Percentiles rank a stretch among this genome's conserved stretches.
Conservation (phyloP, 1,140 invertebrate genomes). For the Paracyclopina nana region DNA sequence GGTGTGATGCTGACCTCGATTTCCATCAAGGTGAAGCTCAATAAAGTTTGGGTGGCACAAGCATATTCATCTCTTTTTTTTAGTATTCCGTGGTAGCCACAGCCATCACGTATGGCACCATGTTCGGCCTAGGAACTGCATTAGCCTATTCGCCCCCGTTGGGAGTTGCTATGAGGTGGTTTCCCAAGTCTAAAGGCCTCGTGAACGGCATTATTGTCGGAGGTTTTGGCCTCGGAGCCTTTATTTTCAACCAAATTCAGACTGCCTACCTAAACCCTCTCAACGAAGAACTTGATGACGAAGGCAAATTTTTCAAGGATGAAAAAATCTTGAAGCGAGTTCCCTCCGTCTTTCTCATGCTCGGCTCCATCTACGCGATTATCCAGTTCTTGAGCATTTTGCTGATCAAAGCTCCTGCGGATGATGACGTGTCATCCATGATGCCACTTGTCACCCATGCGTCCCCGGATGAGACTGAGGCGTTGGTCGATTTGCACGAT, state of each 20-base stretch:
- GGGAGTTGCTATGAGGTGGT: conserved; percentile 29
- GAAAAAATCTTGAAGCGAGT: conserved; percentile 24
- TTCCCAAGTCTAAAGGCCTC: conserved; percentile 27
- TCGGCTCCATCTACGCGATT: conserved; percentile 24
- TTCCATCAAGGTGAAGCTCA: too few relatives aligned
- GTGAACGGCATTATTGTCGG: conserved; percentile 28
- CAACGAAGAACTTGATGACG: conserved; percentile 23
- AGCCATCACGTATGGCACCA: conserved; percentile 26
- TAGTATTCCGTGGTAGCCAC: conserved; percentile 23
- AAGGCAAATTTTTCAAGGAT: conserved; percentile 19
- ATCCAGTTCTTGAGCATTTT: conserved; percentile 26
- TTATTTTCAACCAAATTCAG: conserved; percentile 28
- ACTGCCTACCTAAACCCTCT: conserved; percentile 29
- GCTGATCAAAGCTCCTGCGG: conserved; percentile 21
- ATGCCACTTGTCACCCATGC: too few relatives aligned
- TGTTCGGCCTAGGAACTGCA: conserved; percentile 27
- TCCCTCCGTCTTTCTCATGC: conserved; percentile 25
- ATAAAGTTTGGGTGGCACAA: too few relatives aligned
- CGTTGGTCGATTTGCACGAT: not conserved
- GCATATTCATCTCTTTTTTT: too few relatives aligned
- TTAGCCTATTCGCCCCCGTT: conserved; percentile 27
- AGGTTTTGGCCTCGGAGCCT: conserved; percentile 28
- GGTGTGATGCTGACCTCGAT: conserved; percentile 27
- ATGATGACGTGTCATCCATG: conserved; percentile 8
- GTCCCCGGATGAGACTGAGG: too few relatives aligned